Conservation (phyloP, 2,888 invertebrate species). For the Pegoplata infirma region DNA sequence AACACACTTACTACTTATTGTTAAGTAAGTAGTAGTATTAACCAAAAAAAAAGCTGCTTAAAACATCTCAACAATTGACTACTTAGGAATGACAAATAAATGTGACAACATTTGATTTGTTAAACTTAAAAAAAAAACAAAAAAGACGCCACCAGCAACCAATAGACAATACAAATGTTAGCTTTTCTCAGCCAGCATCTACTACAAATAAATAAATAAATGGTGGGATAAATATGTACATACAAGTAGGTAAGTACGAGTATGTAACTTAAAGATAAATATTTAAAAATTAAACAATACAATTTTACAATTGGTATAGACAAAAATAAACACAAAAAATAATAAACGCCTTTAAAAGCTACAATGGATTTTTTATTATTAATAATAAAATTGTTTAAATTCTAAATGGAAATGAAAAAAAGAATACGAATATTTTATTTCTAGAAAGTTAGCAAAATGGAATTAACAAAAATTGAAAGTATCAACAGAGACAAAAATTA, state of each 20-base stretch:
- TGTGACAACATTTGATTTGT: conserved; percentile 39
- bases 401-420: too few relatives aligned
- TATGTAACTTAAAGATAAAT: neutral
- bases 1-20: too few relatives aligned
- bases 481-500: too few relatives aligned
- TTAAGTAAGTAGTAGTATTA: too few relatives aligned
- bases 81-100: conserved; percentile 21
- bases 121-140: conserved; percentile 20
- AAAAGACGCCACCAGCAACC: conserved; percentile 28
- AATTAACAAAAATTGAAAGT: too few relatives aligned
- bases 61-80: neutral
- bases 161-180: conserved; percentile 54
- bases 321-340: too few relatives aligned
- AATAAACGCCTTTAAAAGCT: too few relatives aligned
- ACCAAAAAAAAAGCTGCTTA: neutral
- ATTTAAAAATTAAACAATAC: neutral
- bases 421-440: too few relatives aligned
- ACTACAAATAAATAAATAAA: conserved; percentile 32
- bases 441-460: too few relatives aligned
- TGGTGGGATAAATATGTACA: neutral
- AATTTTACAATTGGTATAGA: too few relatives aligned
- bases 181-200: conserved; percentile 61
- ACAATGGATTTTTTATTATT: too few relatives aligned
- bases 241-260: neutral
- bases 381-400: too few relatives aligned